These are phyloP conservation scores for Phrixothrix hirtus DNA, from an alignment of 2,888 invertebrate genomes.

Conservation along the genomic window DNA sequence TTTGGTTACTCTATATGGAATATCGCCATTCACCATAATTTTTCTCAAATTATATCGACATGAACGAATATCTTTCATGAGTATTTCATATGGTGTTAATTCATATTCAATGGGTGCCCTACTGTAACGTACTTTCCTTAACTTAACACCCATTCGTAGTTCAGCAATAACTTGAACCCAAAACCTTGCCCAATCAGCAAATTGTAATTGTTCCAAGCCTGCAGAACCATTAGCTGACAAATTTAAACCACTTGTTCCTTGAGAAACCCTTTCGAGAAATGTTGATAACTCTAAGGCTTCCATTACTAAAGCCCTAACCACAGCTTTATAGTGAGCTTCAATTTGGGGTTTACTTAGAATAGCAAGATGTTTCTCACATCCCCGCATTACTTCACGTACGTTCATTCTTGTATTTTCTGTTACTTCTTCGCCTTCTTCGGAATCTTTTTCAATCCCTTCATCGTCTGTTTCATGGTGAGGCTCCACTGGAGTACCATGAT, in stretches of 20 bases:
- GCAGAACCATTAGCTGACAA: slow-evolving; percentile 65
- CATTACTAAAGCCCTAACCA: slow-evolving; percentile 88
- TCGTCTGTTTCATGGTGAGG: slow-evolving; percentile 71
- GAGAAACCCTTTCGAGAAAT: slow-evolving; percentile 83
- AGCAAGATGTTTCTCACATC: slow-evolving; percentile 43
- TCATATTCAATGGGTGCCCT: slow-evolving; percentile 86
- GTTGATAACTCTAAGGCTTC: slow-evolving; percentile 89
- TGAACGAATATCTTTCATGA: slow-evolving; percentile 94
- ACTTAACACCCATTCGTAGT: slow-evolving; percentile 85
- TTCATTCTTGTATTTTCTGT: slow-evolving; percentile 33
- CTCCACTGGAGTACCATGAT: slow-evolving; percentile 38
- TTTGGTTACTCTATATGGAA: slow-evolving; percentile 83
- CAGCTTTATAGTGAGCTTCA: slow-evolving; percentile 85
- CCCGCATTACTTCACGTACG: slow-evolving; percentile 36
- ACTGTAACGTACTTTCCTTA: slow-evolving; percentile 84
- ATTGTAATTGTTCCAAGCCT: slow-evolving; percentile 80
- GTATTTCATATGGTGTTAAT: slow-evolving; percentile 93
- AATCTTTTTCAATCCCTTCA: slow-evolving; percentile 89
- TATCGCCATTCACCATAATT: slow-evolving; percentile 79
- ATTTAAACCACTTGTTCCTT: slow-evolving; percentile 68
- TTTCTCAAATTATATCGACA: slow-evolving; percentile 88
- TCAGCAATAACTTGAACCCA: slow-evolving; percentile 95
- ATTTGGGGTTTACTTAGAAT: slow-evolving; percentile 62
- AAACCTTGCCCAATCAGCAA: slow-evolving; percentile 93
- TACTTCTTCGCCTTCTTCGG: slow-evolving; percentile 70